Evolutionary conservation across 1,140 invertebrate genomes (phyloP).

Genomic region (Teleopsis dalmanni): DNA sequence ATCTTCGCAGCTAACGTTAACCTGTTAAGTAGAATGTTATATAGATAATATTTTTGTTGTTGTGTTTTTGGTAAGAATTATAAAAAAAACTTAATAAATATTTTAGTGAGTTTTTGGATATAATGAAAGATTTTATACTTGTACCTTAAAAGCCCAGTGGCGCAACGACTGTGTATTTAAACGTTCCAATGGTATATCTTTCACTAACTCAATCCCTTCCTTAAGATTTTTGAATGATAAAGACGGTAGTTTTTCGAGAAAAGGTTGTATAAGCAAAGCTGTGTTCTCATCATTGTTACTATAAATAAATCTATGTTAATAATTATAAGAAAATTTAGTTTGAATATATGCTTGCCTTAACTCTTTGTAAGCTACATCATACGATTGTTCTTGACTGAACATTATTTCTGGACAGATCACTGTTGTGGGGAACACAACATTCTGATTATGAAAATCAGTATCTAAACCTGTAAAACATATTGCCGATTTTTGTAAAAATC

Average conservation of each 20-base stretch:
- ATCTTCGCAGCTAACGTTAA: constrained; percentile 26
- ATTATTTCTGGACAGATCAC: constrained; percentile 55
- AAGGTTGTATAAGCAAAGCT: constrained; percentile 25
- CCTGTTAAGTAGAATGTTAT: too few species aligned
- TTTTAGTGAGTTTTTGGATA: background rate
- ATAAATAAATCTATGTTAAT: background rate
- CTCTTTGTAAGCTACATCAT: constrained; percentile 25
- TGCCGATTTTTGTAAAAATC: too few species aligned
- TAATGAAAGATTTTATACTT: background rate
- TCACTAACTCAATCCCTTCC: constrained; percentile 20
- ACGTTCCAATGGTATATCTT: constrained; percentile 16
- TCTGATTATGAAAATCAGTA: constrained; percentile 67
- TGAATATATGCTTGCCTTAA: constrained; percentile 25
- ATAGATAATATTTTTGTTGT: too few species aligned
- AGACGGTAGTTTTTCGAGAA: constrained; percentile 37
- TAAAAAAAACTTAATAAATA: background rate
- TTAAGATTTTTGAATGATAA: constrained; percentile 38
- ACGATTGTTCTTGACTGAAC: constrained; percentile 31
- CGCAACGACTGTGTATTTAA: constrained; percentile 25
- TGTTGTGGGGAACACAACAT: constrained; percentile 62
- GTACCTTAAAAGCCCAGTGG: constrained; percentile 25
- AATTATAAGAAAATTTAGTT: background rate
- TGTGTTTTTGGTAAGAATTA: background rate
- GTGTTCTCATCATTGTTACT: constrained; percentile 27
- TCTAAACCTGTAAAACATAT: constrained; percentile 56